Evolutionary conservation across 53 echinoderm and acorn worm genomes (phyloP).

Genomic region (Echinometra lucunter): DNA sequence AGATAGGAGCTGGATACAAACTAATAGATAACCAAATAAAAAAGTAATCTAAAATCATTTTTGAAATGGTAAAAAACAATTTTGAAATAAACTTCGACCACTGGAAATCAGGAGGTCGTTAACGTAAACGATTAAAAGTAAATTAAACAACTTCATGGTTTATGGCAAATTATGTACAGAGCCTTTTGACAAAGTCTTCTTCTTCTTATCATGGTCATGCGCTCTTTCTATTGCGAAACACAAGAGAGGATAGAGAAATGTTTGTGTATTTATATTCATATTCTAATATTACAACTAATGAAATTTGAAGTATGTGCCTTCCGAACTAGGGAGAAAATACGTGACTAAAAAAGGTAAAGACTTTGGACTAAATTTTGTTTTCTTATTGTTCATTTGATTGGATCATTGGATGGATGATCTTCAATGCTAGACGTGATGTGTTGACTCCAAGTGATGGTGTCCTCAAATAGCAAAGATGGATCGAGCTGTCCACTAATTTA

Average conservation of each 20-base stretch:
- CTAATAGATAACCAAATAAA: too few species aligned
- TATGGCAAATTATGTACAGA: too few species aligned
- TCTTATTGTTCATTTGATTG: background rate
- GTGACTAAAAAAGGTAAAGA: background rate
- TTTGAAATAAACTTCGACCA: too few species aligned
- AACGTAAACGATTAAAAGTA: too few species aligned
- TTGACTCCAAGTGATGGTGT: conserved; percentile 58
- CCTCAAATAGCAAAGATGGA: conserved; percentile 58
- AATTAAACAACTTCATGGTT: background rate
- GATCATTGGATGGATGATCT: conserved; percentile 36
- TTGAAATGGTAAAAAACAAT: too few species aligned
- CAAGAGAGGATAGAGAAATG: background rate
- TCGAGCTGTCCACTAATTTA: conserved; percentile 52
- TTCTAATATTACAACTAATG: too few species aligned
- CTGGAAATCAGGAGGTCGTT: too few species aligned
- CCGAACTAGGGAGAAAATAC: background rate
- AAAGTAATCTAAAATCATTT: too few species aligned
- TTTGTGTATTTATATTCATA: background rate
- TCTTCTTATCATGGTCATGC: too few species aligned
- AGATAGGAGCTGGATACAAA: too few species aligned
- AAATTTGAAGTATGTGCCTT: background rate
- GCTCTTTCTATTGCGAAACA: background rate
- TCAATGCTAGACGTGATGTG: background rate
- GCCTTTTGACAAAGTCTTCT: too few species aligned
- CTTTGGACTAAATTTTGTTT: background rate